These are phyloP conservation scores for Pipistrellus nathusii DNA, from an alignment of 2,797 vertebrate genomes.

Conservation along the genomic window DNA sequence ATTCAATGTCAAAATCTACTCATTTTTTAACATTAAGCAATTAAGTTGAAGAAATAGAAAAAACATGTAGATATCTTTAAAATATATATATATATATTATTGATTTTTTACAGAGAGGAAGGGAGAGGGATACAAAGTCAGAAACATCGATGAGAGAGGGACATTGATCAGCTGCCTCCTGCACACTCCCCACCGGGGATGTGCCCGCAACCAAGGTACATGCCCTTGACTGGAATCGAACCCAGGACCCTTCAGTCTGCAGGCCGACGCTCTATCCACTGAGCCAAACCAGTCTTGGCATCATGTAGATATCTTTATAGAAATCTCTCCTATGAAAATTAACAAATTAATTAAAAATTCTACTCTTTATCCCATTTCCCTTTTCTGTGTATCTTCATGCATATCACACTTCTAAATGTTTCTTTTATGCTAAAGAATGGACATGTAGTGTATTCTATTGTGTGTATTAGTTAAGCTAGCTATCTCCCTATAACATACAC, in stretches of 20 bases:
- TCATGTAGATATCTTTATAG: neutral
- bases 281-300: too few species aligned
- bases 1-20: neutral
- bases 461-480: neutral
- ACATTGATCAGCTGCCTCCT: too few species aligned
- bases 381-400: neutral
- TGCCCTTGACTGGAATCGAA: too few species aligned
- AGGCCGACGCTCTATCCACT: too few species aligned
- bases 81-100: too few species aligned
- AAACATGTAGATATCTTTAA: neutral
- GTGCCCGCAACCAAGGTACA: too few species aligned
- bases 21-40: neutral
- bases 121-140: too few species aligned
- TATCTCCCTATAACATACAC: neutral
- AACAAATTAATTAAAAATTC: neutral
- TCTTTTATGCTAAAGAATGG: neutral
- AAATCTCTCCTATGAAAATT: neutral
- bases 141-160: too few species aligned
- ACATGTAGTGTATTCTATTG: neutral
- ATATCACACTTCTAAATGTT: slow-evolving; percentile 13
- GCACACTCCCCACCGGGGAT: too few species aligned
- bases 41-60: neutral
- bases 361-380: neutral
- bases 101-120: too few species aligned
- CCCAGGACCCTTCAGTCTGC: too few species aligned